phyloP scores from a whole-genome alignment of 2,888 invertebrate species.

The Octodonta nipae region DNA sequence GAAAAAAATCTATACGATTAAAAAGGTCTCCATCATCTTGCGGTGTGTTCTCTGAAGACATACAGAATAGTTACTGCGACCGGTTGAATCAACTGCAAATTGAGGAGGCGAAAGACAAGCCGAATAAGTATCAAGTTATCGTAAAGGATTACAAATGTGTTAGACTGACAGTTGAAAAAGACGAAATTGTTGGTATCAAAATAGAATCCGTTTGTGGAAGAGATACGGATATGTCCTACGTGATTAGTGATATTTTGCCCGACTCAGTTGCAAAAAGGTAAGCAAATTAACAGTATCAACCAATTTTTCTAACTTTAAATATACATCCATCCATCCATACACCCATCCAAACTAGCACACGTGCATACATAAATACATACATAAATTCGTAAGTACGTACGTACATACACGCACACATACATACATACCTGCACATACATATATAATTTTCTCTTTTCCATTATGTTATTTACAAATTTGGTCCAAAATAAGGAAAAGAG shows the following conservation, averaged over 20 bases:
- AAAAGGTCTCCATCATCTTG: constrained; percentile 14
- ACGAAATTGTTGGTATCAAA: constrained; percentile 22
- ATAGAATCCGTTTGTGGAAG: constrained; percentile 20
- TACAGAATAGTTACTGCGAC: constrained; percentile 20
- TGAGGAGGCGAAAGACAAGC: constrained; percentile 6
- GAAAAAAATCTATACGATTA: constrained; percentile 14
- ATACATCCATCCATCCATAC: too few relatives aligned
- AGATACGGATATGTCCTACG: constrained; percentile 28
- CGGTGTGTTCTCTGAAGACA: constrained; percentile 14
- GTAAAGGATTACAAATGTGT: constrained; percentile 30
- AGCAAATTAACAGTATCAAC: too few relatives aligned
- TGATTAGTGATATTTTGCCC: constrained; percentile 38
- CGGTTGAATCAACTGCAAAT: constrained; percentile 20
- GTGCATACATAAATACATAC: too few relatives aligned
- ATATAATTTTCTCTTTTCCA: too few relatives aligned
- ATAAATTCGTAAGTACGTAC: too few relatives aligned
- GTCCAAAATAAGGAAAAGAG: too few relatives aligned
- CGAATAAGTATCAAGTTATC: constrained; percentile 4
- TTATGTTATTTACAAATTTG: too few relatives aligned
- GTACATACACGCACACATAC: too few relatives aligned
- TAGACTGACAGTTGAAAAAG: constrained; percentile 18
- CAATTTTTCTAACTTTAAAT: too few relatives aligned
- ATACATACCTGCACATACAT: too few relatives aligned
- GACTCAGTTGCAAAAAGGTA: constrained; percentile 41
- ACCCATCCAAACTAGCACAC: too few relatives aligned